Evolutionary conservation across 1,140 invertebrate species (phyloP), one percentile per base, ranked within the genome.

Genomic region (Apis cerana): DNA sequence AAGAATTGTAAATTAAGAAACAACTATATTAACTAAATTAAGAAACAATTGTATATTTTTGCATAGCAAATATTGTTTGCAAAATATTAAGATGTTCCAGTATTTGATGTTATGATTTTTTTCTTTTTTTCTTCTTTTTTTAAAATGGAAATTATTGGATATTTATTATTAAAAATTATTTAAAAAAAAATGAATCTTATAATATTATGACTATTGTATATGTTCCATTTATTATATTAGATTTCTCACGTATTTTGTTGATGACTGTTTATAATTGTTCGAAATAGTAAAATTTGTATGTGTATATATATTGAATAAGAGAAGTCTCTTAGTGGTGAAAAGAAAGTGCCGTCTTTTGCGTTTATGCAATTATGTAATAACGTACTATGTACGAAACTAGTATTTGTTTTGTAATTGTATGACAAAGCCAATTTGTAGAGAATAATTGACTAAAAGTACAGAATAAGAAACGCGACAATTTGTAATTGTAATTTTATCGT

Each of bases 331-430:
- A 64, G 59, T 43, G 54, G 50, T 12, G 56, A 75, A 50, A 27
- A 64, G 19, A 23, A 75, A 33, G n/a, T 65, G 54, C 17, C 21
- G 71, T 50, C 9, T 23, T 56, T 54, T 67, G 50, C 48, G 69
- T 72, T 50, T 17, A 62, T 61, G 54, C 61, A 58, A 75, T 59
- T 82, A 23, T 76, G 43, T 76, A 81, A 56, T 61, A 43, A 67
- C 59, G 72, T 82, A 82, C 80, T 54, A 76, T 68, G 72, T 76
- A 75, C 74, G 64, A 50, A 43, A 54, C 23, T 68, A 82, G 80
- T 76, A 76, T 76, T 82, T 68, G 74, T 76, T 82, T 82, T 52
- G 23, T 59, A 76, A 62, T 68, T 59, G 27, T 81, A 54, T 10
- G 56, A 76, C 15, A 59, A 56, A 68, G 43, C 52, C 74, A 67